phyloP scores from a whole-genome alignment of 2,113 vertebrate species.

The Aix galericulata region DNA sequence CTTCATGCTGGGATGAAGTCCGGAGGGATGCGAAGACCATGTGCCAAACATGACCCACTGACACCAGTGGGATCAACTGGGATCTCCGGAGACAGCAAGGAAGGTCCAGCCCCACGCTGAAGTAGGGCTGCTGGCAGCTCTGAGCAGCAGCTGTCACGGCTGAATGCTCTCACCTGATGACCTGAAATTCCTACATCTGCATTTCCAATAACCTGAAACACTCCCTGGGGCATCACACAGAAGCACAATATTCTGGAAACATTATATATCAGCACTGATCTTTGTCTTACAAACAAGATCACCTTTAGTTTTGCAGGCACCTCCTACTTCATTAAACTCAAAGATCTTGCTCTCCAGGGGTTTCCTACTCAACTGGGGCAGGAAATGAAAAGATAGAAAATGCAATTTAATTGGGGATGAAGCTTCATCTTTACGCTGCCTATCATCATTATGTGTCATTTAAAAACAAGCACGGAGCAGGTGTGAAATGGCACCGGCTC shows the following conservation, averaged over 20 bases:
- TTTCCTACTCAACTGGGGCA: background rate
- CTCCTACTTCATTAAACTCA: constrained; percentile 13
- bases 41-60: fast-evolving
- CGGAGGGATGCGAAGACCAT: background rate
- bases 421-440: background rate
- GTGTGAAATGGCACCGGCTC: background rate
- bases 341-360: background rate
- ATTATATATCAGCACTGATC: background rate
- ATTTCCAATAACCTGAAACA: background rate
- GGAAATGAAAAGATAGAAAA: constrained; percentile 2
- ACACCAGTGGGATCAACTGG: background rate
- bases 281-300: background rate
- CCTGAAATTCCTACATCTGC: background rate
- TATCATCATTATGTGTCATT: background rate
- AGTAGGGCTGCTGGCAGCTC: fast-evolving
- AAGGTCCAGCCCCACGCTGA: background rate
- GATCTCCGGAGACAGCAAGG: background rate
- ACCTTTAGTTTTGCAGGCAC: background rate
- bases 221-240: background rate
- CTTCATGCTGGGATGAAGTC: fast-evolving
- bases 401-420: background rate
- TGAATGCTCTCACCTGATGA: background rate
- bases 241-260: background rate
- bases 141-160: fast-evolving
- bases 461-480: background rate